phyloP scores from a whole-genome alignment of 1,140 invertebrate genomes.

The Drosophila persimilis region DNA sequence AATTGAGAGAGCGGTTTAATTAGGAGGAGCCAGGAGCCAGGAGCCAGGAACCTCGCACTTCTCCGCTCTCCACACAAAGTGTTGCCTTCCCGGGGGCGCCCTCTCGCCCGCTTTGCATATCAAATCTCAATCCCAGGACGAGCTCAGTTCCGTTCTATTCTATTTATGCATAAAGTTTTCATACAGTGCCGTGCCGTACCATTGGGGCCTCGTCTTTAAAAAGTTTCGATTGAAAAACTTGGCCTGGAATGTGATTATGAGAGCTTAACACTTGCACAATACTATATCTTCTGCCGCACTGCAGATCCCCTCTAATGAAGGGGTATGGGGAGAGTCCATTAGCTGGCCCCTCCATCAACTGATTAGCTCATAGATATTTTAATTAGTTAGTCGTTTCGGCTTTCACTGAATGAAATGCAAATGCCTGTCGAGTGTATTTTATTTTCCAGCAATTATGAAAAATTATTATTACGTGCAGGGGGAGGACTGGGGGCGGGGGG shows the following conservation, averaged over 20 bases:
- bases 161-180: not conserved
- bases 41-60: too few relatives aligned
- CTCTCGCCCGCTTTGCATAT: not conserved
- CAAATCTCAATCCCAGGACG: not conserved
- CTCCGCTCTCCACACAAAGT: not conserved
- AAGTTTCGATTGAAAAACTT: too few relatives aligned
- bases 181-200: too few relatives aligned
- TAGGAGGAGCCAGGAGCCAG: not conserved
- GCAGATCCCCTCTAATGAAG: too few relatives aligned
- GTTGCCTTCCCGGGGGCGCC: not conserved
- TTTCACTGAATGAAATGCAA: conserved; percentile 42
- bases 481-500: not conserved
- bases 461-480: conserved; percentile 45
- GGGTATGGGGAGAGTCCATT: too few relatives aligned
- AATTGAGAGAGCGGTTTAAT: conserved; percentile 6
- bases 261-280: too few relatives aligned
- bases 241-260: too few relatives aligned
- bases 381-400: not conserved
- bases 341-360: too few relatives aligned
- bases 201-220: too few relatives aligned
- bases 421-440: conserved; percentile 27
- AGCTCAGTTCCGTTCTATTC: not conserved
- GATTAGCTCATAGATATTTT: conserved; percentile 7
- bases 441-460: conserved; percentile 46
- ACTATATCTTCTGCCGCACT: too few relatives aligned